phyloP scores from a whole-genome alignment of 1,140 invertebrate species.

The Megathymus violae region DNA sequence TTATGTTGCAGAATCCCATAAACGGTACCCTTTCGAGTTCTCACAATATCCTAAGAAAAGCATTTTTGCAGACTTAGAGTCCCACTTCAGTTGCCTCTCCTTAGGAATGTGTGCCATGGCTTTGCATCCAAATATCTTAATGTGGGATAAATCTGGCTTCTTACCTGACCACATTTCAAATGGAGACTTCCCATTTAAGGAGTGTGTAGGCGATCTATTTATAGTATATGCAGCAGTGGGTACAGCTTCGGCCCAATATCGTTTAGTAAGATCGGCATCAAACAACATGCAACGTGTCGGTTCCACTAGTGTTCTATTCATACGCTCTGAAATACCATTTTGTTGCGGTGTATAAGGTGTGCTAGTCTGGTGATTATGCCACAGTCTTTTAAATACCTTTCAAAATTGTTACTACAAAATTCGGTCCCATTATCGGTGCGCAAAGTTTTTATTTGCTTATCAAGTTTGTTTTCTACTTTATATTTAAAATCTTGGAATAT shows the following conservation, averaged over 20 bases:
- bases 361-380: conserved; percentile 33
- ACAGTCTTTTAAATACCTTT: conserved; percentile 14
- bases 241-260: conserved; percentile 33
- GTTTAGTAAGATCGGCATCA: conserved; percentile 26
- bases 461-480: conserved; percentile 20
- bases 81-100: conserved; percentile 28
- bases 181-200: conserved; percentile 5
- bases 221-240: conserved; percentile 27
- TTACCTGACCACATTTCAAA: conserved; percentile 31
- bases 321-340: conserved; percentile 29
- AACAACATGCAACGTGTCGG: conserved; percentile 26
- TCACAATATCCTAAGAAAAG: conserved; percentile 37
- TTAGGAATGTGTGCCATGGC: conserved; percentile 36
- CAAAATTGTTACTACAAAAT: conserved; percentile 10
- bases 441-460: conserved; percentile 14
- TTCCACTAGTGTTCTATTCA: conserved; percentile 30
- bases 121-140: conserved; percentile 31
- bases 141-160: conserved; percentile 29
- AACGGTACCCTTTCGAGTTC: conserved; percentile 34
- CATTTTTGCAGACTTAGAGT: conserved; percentile 28
- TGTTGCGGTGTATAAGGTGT: conserved; percentile 33
- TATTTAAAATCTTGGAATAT: conserved; percentile 32
- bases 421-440: conserved; percentile 19
- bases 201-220: background rate
- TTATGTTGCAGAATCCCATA: conserved; percentile 21